Evolutionary conservation across 2,797 vertebrate genomes (phyloP), one percentile per base, ranked within the genome.

Genomic region (Pteronotus mesoamericanus): DNA sequence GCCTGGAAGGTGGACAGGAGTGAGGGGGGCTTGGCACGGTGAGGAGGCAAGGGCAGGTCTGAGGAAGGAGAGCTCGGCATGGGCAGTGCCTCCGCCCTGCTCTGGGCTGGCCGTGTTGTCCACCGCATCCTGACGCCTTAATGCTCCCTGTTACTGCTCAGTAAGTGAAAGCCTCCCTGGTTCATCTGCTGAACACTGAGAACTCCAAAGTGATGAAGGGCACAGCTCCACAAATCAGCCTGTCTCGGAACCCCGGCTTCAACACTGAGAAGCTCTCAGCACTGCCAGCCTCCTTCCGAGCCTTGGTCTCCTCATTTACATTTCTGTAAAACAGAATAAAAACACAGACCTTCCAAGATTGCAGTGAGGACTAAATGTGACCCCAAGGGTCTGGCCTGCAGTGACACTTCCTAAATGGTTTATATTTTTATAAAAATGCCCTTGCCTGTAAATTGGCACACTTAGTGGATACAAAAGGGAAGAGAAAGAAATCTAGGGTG

Each of bases 351-450:
- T 74, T 39, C 14, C 2, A 69, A 44, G 42, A 55, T 5, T 7
- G 5, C 53, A 4, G 32, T 46, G 32, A 78, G 18, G 29, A 53
- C 10, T 72, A 19, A 19, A 39, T 4, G 1, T 66, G 37, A 55
- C 32, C 8, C 9, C 8, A 64, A 86, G 18, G 7, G 24, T 18
- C 44, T 32, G 14, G 44, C 53, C 55, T 71, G 4, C 14, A n/a
- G 37, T 34, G 24, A 64, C 29, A 12, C 8, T 83, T 68, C 21
- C n/a, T 68, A 64, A 80, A 15, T 39, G 29, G 11, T 68, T 77
- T 64, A 32, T 53, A 19, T 51, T 95, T 86, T 68, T 57, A 86
- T 86, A n/a, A 83, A 91, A 57, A 55, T 26, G 32, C 9, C 39
- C 68, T 71, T 18, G 66, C 39, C 46, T 93, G 91, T 72, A 78